These are phyloP conservation scores for Australoheros facetus DNA, from an alignment of 2,797 vertebrate species.

Conservation along the genomic window DNA sequence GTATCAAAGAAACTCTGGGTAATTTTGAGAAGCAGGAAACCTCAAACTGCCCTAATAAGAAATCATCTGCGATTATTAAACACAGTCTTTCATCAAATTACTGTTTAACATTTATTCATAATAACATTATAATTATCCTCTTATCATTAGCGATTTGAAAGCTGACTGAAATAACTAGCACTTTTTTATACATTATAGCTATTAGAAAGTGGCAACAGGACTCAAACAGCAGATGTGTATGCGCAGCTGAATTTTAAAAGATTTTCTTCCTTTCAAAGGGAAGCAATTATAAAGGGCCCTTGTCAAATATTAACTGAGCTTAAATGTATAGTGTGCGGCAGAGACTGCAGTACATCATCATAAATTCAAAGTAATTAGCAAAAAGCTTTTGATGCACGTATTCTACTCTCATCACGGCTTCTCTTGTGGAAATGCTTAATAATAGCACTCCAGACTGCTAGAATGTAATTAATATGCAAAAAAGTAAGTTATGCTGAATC, in stretches of 20 bases:
- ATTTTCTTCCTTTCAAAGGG: constrained; percentile 40
- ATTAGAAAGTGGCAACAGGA: constrained; percentile 49
- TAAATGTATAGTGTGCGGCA: constrained; percentile 54
- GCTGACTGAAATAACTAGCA: constrained; percentile 38
- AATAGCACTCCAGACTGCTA: constrained; percentile 41
- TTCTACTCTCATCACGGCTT: constrained; percentile 43
- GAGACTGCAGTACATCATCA: constrained; percentile 51
- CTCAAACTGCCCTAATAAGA: constrained; percentile 43
- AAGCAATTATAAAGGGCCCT: constrained; percentile 59
- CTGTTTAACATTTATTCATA: constrained; percentile 54
- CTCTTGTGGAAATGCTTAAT: constrained; percentile 44
- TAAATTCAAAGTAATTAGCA: constrained; percentile 63
- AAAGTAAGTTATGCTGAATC: constrained; percentile 58
- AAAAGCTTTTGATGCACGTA: constrained; percentile 57
- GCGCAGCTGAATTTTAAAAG: constrained; percentile 37
- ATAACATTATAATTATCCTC: constrained; percentile 39
- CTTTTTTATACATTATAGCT: constrained; percentile 44
- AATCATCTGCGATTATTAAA: constrained; percentile 53
- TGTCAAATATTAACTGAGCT: constrained; percentile 62
- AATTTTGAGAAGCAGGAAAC: constrained; percentile 37
- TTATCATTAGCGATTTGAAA: constrained; percentile 56
- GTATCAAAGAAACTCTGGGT: constrained; percentile 35
- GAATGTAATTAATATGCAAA: constrained; percentile 67
- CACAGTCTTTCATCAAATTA: constrained; percentile 43
- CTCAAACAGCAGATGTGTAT: constrained; percentile 48